Conservation (phyloP, 2,888 invertebrate genomes). For the Salticus scenicus region DNA sequence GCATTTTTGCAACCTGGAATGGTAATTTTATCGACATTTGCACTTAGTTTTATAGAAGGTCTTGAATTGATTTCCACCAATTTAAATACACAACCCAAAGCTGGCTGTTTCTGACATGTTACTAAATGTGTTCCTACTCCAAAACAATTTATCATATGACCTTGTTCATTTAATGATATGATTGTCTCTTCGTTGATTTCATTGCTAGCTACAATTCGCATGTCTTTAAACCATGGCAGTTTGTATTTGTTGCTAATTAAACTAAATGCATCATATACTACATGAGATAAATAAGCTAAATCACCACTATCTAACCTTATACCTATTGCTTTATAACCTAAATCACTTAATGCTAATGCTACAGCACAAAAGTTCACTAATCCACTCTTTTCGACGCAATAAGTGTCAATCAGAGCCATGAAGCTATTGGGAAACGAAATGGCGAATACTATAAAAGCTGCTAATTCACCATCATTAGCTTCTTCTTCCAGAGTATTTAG, state of each 20-base stretch:
- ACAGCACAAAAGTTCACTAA: constrained; percentile 97
- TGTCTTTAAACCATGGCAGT: constrained; percentile 88
- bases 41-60: constrained; percentile 95
- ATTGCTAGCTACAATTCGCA: constrained; percentile 96
- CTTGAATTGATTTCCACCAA: constrained; percentile 87
- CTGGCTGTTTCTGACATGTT: constrained; percentile 98
- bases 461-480: constrained; percentile 94
- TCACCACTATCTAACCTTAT: constrained; percentile 98
- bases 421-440: constrained; percentile 96
- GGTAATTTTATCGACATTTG: constrained; percentile 97
- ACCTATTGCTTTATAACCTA: constrained; percentile 92
- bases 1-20: constrained; percentile 96
- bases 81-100: constrained; percentile 97
- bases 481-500: constrained; percentile 87
- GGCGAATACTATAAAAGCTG: constrained; percentile 88
- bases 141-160: constrained; percentile 96
- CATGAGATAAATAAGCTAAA: constrained; percentile 93
- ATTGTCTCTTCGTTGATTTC: constrained; percentile 99
- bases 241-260: constrained; percentile 84
- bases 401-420: constrained; percentile 97
- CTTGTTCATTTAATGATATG: constrained; percentile 96
- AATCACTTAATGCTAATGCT: constrained; percentile 90
- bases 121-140: constrained; percentile 99
- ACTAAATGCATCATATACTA: constrained; percentile 87
- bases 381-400: constrained; percentile 98